Base-by-base conservation (phyloP, 2,113 vertebrate genomes). In the Azemiops feae region DNA sequence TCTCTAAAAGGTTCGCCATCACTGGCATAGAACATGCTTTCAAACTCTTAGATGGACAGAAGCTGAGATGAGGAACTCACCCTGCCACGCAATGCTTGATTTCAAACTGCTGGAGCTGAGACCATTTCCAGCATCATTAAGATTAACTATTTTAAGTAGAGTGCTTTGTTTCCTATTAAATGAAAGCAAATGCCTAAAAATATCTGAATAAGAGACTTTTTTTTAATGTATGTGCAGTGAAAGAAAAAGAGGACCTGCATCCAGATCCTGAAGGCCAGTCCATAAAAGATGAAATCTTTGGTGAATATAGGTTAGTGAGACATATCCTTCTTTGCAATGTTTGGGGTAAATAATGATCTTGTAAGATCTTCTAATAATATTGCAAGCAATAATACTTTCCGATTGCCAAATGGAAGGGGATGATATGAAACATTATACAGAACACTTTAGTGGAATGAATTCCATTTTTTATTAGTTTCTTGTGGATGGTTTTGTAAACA, bases 221-320 rank as follows among this genome's bases (percentile, higher is more conserved):
- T 96, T 96, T 96, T 50, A 50, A 94, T 96, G 30, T 93, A 95
- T 97, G 93, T 86, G 50, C 96, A 99, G 99, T 99, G 69, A 99
- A 99, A 97, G 99, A 99, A 96, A 99, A 99, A 94, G 99, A 99
- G 97, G 99, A 99, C 97, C 98, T 99, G 87, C 98, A 99, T 96
- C 99, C 99, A 95, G 99, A 99, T 94, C 97, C 99, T 0, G 99
- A 99, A 97, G 98, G 98, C 95, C 99, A 99, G 94, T 99, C 98
- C 93, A 98, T 98, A 97, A 99, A 99, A 98, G 99, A 99, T 91
- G 99, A 99, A 98, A 99, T 99, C 34, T 99, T 99, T 97, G 99
- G 99, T 94, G 99, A 99, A 98, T 99, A 99, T 98, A 99, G 99
- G 99, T 99, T 98, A 98, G 95, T 93, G 58, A 91, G 93, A 91